phyloP scores from a whole-genome alignment of 2,797 vertebrate species.

The Hemibagrus guttatus region DNA sequence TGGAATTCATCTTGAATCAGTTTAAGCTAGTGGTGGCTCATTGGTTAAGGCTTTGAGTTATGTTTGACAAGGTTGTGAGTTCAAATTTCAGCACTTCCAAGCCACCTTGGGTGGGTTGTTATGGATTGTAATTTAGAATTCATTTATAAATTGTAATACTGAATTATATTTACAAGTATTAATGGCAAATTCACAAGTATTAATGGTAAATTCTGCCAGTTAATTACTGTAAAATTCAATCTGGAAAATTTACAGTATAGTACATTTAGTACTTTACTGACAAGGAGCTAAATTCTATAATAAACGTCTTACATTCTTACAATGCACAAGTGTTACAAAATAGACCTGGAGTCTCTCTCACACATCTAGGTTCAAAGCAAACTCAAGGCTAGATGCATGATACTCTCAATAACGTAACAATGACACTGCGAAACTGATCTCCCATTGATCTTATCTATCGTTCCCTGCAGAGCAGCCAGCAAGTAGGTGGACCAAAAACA shows the following conservation, averaged over 20 bases:
- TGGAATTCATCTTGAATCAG: not conserved
- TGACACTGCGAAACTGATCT: conserved; percentile 11
- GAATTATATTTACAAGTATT: not conserved
- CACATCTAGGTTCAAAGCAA: not conserved
- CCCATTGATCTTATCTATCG: conserved; percentile 27
- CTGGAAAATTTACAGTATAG: not conserved
- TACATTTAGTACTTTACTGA: not conserved
- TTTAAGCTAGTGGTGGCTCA: not conserved
- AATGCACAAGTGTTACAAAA: not conserved
- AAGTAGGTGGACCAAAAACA: not conserved
- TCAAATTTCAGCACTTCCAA: not conserved
- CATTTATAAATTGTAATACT: too few relatives aligned
- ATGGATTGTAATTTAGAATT: not conserved
- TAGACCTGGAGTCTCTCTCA: not conserved
- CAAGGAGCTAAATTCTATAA: not conserved
- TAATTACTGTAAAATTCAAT: not conserved
- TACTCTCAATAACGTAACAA: not conserved
- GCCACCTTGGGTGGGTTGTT: not conserved
- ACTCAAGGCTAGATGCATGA: conserved; percentile 1
- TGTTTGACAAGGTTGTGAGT: not conserved
- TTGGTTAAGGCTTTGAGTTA: not conserved
- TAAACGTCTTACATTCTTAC: not conserved
- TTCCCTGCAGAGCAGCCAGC: not conserved
- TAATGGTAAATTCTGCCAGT: not conserved
- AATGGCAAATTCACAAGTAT: not conserved